A percentile compares a stretch with the other conserved stretches of the same genome.
Conservation (phyloP, 1,140 invertebrate species). For the Zaprionus vittiger region DNA sequence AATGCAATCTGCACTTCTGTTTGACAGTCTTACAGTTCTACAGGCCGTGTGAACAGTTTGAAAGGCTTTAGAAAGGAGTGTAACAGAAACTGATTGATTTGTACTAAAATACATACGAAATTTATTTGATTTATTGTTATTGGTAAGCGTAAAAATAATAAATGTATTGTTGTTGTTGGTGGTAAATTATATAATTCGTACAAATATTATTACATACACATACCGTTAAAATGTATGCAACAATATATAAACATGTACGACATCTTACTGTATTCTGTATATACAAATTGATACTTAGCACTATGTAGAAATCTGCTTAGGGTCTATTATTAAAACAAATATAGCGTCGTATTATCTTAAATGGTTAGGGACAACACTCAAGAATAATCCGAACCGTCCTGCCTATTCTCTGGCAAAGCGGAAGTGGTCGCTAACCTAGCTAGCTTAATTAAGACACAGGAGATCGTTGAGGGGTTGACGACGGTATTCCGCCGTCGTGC, state of each 20-base stretch:
- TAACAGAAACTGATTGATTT: background rate
- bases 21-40: conserved; percentile 18
- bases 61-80: background rate
- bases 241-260: conserved; percentile 43
- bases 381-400: conserved; percentile 59
- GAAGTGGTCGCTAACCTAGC: conserved; percentile 55
- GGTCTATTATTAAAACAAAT: conserved; percentile 67
- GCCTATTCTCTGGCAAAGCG: conserved; percentile 31
- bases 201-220: conserved; percentile 23
- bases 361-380: conserved; percentile 59
- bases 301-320: conserved; percentile 66
- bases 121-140: conserved; percentile 63
- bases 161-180: conserved; percentile 33
- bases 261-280: conserved; percentile 6
- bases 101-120: conserved; percentile 69
- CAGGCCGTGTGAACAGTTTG: background rate
- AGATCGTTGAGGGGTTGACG: conserved; percentile 73
- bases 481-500: conserved; percentile 52
- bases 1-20: conserved; percentile 10
- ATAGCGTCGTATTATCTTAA: conserved; percentile 69
- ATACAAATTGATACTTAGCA: conserved; percentile 58
- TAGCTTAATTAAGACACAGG: conserved; percentile 81
- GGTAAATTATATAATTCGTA: conserved; percentile 31
- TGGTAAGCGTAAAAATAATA: conserved; percentile 75
- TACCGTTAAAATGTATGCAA: conserved; percentile 7